Evolutionary conservation across 2,797 vertebrate genomes (phyloP), one percentile per base, ranked within the genome.

Genomic region (Malurus leucopterus): DNA sequence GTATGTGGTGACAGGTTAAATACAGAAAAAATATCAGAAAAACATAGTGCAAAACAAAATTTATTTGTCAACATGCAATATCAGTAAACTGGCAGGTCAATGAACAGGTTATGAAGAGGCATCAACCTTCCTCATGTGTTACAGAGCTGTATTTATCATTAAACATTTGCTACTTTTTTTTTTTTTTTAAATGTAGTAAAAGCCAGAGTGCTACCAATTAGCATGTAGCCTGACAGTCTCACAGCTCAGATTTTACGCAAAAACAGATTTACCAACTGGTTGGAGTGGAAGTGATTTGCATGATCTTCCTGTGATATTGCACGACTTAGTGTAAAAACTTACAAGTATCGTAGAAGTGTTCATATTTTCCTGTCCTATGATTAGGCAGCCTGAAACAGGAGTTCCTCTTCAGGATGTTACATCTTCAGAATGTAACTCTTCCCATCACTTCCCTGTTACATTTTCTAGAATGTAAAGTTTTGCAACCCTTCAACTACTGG

Each of bases 81-180:
- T 44, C 2, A 63, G 13, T 63, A 77, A 70, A 36, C 5, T 11
- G 74, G 4, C 11, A 70, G n/a, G 70, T 4, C 29, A 43, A 16
- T 24, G 64, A 53, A 41, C 2, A 62, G 30, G 47, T 49, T 34
- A 46, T 15, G 5, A 67, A 86, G 15, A 47, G 8, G 4, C 0
- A 8, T 36, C 20, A 15, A 43, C 8, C 1, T 63, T 70, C 30
- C 15, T 58, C 3, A n/a, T 47, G 27, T 47, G 19, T 70, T 65
- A 23, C 12, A 46, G 80, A 32, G 5, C 30, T 80, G 6, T 62
- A 16, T 55, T 69, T 71, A 36, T 62, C 21, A 81, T 34, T 1
- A 5, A 43, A 23, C 0, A 21, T n/a, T 19, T 36, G 50, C 38
- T 43, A 11, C 1, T 6, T 18, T 8, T 15, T 12, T 65, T 15